These are phyloP conservation scores for Salvelinus fontinalis DNA, from an alignment of 2,113 vertebrate species.

Conservation along the genomic window DNA sequence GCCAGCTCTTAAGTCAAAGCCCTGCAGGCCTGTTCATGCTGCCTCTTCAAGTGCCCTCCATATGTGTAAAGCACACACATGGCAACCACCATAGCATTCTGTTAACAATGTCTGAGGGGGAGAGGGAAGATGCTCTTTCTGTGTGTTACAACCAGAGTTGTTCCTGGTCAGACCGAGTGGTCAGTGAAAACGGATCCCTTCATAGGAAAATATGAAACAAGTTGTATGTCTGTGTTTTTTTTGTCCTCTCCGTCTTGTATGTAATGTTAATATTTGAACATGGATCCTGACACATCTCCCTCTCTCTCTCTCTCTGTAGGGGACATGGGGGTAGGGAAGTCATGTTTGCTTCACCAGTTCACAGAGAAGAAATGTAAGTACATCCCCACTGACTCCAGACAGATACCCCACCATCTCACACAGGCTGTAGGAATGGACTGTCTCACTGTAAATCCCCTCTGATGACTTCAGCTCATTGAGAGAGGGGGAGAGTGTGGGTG, in stretches of 20 bases:
- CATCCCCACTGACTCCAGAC: neutral
- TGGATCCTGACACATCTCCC: neutral
- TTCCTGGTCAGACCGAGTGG: no score
- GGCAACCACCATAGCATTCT: neutral
- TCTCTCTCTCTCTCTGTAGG: slow-evolving; percentile 15
- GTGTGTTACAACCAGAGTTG: no score
- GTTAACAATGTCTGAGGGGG: neutral
- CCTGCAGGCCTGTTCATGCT: neutral
- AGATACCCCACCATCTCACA: neutral
- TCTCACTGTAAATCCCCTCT: neutral
- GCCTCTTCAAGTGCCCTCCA: neutral
- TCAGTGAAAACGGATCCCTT: neutral
- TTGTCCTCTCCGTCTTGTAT: neutral
- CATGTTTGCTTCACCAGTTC: slow-evolving; percentile 82
- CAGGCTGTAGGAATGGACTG: no score
- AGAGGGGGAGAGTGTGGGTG: slow-evolving; percentile 39
- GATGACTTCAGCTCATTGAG: slow-evolving; percentile 29
- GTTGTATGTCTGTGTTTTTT: neutral
- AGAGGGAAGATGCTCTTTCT: neutral
- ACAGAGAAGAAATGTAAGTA: slow-evolving; percentile 84
- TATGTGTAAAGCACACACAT: neutral
- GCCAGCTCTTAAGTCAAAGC: no score
- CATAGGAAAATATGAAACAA: neutral
- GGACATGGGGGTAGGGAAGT: slow-evolving; percentile 80
- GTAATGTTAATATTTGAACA: neutral